These are phyloP conservation scores for Lipotes vexillifer DNA, from an alignment of 2,113 vertebrate species.

Conservation along the genomic window DNA sequence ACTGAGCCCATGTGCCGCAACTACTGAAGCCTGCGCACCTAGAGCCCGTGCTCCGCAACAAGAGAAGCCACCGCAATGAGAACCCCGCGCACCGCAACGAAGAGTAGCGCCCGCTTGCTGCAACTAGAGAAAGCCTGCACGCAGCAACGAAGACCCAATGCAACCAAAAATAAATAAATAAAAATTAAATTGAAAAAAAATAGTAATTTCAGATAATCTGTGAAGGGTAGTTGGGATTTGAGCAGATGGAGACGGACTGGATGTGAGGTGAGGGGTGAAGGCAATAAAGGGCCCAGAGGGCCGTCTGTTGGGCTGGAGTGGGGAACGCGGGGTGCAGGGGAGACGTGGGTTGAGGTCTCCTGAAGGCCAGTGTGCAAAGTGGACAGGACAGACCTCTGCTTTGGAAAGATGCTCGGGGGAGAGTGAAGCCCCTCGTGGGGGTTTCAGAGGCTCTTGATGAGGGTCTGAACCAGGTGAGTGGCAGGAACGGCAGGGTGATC, in stretches of 20 bases:
- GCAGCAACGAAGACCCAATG: too few species aligned
- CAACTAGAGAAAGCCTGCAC: too few species aligned
- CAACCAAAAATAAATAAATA: too few species aligned
- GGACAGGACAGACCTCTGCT: background rate
- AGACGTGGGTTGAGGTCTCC: fast-evolving
- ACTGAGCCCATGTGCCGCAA: too few species aligned
- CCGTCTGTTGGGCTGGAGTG: background rate
- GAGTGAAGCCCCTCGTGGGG: background rate
- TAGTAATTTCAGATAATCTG: background rate
- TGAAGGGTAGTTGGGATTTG: background rate
- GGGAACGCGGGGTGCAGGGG: fast-evolving
- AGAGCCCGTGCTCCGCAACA: too few species aligned
- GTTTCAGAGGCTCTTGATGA: background rate
- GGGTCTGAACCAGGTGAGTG: background rate
- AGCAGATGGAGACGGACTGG: background rate
- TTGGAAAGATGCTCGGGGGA: background rate
- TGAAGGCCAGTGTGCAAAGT: too few species aligned
- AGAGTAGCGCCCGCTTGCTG: too few species aligned
- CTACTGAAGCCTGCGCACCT: too few species aligned
- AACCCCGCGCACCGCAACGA: too few species aligned
- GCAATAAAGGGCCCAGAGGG: background rate
- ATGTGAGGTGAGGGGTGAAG: background rate
- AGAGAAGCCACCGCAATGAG: too few species aligned
- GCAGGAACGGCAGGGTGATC: background rate
- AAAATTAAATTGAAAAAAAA: too few species aligned